Percentiles rank a stretch among this genome's conserved stretches.
Evolutionary conservation across 2,888 invertebrate species (phyloP).

Genomic region (Drosophila seclusa): DNA sequence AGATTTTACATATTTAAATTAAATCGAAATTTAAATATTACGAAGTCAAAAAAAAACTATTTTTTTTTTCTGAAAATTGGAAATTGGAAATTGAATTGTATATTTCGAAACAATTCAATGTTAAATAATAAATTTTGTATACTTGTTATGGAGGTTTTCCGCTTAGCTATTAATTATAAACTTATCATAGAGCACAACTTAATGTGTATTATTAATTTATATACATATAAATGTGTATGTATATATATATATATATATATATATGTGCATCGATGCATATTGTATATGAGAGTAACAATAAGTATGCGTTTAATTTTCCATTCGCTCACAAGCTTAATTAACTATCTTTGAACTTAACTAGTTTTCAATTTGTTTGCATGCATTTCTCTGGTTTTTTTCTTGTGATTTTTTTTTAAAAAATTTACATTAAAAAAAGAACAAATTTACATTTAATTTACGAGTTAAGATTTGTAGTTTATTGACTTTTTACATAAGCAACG

Average conservation of each 20-base stretch:
- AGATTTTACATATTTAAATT: slow-evolving; percentile 21
- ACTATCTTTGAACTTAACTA: slow-evolving; percentile 53
- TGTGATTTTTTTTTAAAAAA: slow-evolving; percentile 9
- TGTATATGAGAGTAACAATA: slow-evolving; percentile 33
- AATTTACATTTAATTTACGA: slow-evolving; percentile 10
- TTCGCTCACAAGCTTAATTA: slow-evolving; percentile 25
- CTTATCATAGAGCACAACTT: slow-evolving; percentile 67
- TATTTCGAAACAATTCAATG: slow-evolving; percentile 15
- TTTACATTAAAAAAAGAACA: slow-evolving; percentile 10
- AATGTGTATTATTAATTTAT: slow-evolving; percentile 35
- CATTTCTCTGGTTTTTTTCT: slow-evolving; percentile 14
- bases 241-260: slow-evolving; percentile 8
- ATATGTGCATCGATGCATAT: slow-evolving; percentile 18
- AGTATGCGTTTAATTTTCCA: slow-evolving; percentile 22
- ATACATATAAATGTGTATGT: neutral
- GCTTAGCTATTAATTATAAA: slow-evolving; percentile 49
- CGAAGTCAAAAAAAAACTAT: neutral
- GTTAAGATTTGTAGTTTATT: neutral
- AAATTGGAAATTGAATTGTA: neutral
- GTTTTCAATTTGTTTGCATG: slow-evolving; percentile 20
- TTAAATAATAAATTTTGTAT: slow-evolving; percentile 13
- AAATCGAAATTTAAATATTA: neutral
- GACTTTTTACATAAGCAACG: slow-evolving; percentile 35
- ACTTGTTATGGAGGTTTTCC: slow-evolving; percentile 23
- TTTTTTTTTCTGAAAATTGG: neutral